A percentile compares a stretch with the other conserved stretches of the same genome.
Evolutionary conservation across 2,797 vertebrate genomes (phyloP).

Genomic region (Chrosomus eos): DNA sequence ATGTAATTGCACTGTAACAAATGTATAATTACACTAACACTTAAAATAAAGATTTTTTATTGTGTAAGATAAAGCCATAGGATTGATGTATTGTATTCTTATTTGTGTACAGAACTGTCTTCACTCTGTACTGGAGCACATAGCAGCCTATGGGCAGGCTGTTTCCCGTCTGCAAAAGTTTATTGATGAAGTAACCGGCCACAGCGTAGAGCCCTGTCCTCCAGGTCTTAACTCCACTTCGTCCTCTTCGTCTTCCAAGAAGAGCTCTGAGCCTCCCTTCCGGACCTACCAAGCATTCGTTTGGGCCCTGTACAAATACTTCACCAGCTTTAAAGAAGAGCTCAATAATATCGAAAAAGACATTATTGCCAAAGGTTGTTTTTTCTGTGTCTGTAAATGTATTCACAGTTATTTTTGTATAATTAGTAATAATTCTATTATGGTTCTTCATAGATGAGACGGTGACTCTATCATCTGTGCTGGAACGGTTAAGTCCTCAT

Average conservation of each 20-base stretch:
- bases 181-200: conserved; percentile 94
- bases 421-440: neutral
- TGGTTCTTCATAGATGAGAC: conserved; percentile 83
- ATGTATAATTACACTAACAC: neutral
- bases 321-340: conserved; percentile 92
- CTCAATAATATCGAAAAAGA: conserved; percentile 89
- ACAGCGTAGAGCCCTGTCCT: conserved; percentile 78
- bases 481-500: conserved; percentile 89
- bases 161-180: conserved; percentile 92
- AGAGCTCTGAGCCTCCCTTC: conserved; percentile 88
- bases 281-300: conserved; percentile 98
- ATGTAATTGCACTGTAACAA: neutral
- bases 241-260: conserved; percentile 77
- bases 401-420: neutral
- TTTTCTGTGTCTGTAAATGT: neutral
- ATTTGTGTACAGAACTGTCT: conserved; percentile 84
- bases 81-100: neutral
- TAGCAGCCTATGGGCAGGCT: conserved; percentile 93
- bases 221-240: conserved; percentile 74
- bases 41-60: neutral
- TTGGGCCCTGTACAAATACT: conserved; percentile 96
- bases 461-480: conserved; percentile 86
- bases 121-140: conserved; percentile 89
- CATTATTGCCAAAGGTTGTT: conserved; percentile 86
- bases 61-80: too few species aligned